These are phyloP conservation scores for Thaumetopoea pityocampa DNA, from an alignment of 1,140 invertebrate species.

Conservation along the genomic window DNA sequence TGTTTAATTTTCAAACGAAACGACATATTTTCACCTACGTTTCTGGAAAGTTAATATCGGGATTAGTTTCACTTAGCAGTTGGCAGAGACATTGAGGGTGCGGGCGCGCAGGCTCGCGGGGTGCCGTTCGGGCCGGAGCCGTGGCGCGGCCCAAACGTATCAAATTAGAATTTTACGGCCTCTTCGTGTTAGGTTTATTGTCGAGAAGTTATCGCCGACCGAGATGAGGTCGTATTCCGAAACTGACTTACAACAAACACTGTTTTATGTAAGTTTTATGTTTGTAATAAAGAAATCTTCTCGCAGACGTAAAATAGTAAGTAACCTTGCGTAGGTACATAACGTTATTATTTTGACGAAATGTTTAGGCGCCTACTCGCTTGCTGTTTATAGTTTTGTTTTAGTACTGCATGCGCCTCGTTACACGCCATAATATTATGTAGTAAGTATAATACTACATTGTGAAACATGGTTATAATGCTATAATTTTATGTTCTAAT, in stretches of 20 bases:
- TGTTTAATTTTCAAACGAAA: too few species aligned
- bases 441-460: too few species aligned
- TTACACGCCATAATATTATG: too few species aligned
- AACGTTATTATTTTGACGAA: slow-evolving; percentile 2
- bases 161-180: slow-evolving; percentile 72
- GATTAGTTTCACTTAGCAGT: too few species aligned
- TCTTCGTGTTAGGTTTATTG: slow-evolving; percentile 74
- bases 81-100: slow-evolving; percentile 1
- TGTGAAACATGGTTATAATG: too few species aligned
- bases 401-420: too few species aligned
- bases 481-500: too few species aligned
- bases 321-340: slow-evolving; percentile 8
- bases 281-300: slow-evolving; percentile 49
- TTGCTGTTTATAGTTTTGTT: too few species aligned
- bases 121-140: slow-evolving; percentile 13
- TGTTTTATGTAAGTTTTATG: slow-evolving; percentile 62
- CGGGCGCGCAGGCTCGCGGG: slow-evolving; percentile 7
- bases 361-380: too few species aligned
- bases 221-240: slow-evolving; percentile 71
- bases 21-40: too few species aligned
- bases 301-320: slow-evolving; percentile 28
- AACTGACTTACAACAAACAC: slow-evolving; percentile 69
- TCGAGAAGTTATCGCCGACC: slow-evolving; percentile 67
- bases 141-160: slow-evolving; percentile 22
- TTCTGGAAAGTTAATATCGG: too few species aligned